These are phyloP conservation scores for human DNA, from an alignment of 2,113 vertebrate species.

Conservation along the genomic window DNA sequence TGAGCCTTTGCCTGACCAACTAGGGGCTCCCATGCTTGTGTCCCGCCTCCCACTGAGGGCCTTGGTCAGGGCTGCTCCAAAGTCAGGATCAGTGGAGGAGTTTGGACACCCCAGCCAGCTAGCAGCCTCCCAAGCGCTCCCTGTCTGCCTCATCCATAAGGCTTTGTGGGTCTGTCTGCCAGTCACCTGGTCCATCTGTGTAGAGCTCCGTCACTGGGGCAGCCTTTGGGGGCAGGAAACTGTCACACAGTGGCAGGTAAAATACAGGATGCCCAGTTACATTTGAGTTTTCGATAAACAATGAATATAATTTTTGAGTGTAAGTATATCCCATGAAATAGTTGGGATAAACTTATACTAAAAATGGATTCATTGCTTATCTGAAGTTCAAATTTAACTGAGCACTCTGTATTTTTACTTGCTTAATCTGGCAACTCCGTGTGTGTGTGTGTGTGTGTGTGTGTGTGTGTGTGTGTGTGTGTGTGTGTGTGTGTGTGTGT, in stretches of 20 bases:
- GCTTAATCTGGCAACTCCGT: neutral
- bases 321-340: neutral
- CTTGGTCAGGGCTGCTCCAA: neutral
- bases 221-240: neutral
- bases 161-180: neutral
- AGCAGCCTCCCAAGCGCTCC: neutral
- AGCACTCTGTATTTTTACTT: neutral
- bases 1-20: neutral
- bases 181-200: neutral
- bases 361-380: neutral
- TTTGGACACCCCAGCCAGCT: neutral
- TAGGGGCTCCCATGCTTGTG: neutral
- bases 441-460: neutral
- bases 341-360: neutral
- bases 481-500: no score
- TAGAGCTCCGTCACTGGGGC: neutral
- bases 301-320: neutral
- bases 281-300: neutral
- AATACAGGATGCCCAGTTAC: neutral
- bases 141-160: neutral
- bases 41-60: neutral
- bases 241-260: neutral
- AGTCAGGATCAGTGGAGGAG: neutral
- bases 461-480: neutral
- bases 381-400: neutral